Percentiles rank a stretch among this genome's conserved stretches.
These are phyloP conservation scores for Drosophila fuyamai DNA, from an alignment of 1,140 invertebrate species.

Conservation along the genomic window DNA sequence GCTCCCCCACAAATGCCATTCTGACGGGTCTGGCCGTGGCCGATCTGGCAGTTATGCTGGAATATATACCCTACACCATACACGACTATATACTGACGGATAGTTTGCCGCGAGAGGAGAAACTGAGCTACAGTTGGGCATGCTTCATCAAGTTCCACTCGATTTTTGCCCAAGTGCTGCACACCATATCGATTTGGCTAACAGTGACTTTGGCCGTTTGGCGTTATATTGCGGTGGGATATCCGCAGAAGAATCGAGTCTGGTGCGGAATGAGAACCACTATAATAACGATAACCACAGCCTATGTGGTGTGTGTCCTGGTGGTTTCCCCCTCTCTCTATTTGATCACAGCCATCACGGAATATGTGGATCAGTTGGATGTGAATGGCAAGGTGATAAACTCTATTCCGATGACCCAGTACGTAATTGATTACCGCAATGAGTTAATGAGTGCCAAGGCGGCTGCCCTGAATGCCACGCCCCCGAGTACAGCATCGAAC, in stretches of 20 bases:
- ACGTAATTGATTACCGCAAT: slow-evolving; percentile 64
- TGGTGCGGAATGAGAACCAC: slow-evolving; percentile 91
- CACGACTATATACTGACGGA: slow-evolving; percentile 89
- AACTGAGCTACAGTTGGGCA: slow-evolving; percentile 91
- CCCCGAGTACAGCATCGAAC: slow-evolving; percentile 23
- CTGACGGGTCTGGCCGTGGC: slow-evolving; percentile 95
- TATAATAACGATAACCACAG: slow-evolving; percentile 89
- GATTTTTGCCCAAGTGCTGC: slow-evolving; percentile 93
- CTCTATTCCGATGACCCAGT: slow-evolving; percentile 65
- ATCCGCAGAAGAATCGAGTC: slow-evolving; percentile 90
- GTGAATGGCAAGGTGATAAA: slow-evolving; percentile 82
- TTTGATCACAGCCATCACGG: slow-evolving; percentile 88
- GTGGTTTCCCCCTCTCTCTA: slow-evolving; percentile 93
- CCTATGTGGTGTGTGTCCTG: slow-evolving; percentile 92
- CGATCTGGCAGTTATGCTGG: slow-evolving; percentile 96
- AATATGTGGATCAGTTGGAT: slow-evolving; percentile 84
- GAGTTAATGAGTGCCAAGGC: slow-evolving; percentile 28
- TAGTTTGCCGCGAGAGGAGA: slow-evolving; percentile 63
- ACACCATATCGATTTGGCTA: slow-evolving; percentile 96
- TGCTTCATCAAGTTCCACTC: slow-evolving; percentile 93
- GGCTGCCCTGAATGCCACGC: slow-evolving; percentile 47
- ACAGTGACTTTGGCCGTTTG: slow-evolving; percentile 96
- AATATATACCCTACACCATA: slow-evolving; percentile 95
- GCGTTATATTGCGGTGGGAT: slow-evolving; percentile 94
- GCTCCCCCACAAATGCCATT: slow-evolving; percentile 92